Evolutionary conservation across 2,797 vertebrate genomes (phyloP).

Genomic region (Artibeus lituratus): DNA sequence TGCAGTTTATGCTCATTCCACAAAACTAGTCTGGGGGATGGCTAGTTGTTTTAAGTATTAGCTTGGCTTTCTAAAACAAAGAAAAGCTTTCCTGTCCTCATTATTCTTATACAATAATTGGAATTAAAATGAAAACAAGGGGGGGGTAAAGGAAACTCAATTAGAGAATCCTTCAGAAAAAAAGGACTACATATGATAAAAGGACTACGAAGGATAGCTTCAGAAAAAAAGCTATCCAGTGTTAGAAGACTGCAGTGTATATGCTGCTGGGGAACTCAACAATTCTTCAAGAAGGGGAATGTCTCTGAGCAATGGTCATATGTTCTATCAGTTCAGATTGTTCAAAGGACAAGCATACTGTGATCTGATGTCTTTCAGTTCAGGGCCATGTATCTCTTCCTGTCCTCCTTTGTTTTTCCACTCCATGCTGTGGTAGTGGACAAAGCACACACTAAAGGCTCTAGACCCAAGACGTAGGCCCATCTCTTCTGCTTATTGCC

Average conservation of each 20-base stretch:
- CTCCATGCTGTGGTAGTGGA: background rate
- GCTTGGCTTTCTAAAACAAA: background rate
- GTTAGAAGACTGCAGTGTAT: background rate
- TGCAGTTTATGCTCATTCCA: background rate
- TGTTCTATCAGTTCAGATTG: background rate
- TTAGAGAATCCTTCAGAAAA: constrained; percentile 18
- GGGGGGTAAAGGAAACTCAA: background rate
- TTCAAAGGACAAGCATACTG: background rate
- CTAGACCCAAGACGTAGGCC: background rate
- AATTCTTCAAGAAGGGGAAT: background rate
- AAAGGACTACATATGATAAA: too few species aligned
- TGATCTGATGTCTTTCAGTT: background rate
- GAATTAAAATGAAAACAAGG: background rate
- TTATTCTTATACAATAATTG: background rate
- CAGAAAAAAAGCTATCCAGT: background rate
- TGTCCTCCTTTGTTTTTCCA: background rate
- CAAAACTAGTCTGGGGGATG: background rate
- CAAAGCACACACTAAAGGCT: background rate
- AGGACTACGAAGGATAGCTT: too few species aligned
- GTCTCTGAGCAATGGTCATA: background rate
- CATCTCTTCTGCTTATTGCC: background rate
- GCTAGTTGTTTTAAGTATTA: background rate
- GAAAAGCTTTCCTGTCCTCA: background rate
- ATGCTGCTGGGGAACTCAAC: background rate
- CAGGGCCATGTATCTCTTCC: background rate